Base-by-base conservation (phyloP, 1,140 invertebrate species). In the Trichomalopsis sarcophagae region DNA sequence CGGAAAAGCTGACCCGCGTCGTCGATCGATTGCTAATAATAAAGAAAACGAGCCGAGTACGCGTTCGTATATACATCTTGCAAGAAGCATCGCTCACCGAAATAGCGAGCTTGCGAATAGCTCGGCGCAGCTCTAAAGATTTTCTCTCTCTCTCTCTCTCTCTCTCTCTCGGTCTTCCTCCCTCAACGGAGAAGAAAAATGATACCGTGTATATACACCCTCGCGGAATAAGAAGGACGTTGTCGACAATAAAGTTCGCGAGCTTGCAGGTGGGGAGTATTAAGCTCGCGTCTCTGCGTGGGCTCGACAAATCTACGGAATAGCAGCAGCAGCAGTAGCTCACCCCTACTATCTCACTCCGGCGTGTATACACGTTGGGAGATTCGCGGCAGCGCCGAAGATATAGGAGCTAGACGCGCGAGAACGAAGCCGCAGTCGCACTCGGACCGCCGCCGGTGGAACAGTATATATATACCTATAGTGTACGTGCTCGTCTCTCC, bases 361-460 rank as follows among this genome's bases (percentile, higher is more conserved):
- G 11, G 1, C 5, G 14, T 50, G 47, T 50, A 50, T 50, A 74
- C 23, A 74, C 13, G 2, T 21, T 0, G 10, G 71, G 69, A 71
- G 69, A 71, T 33, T 2, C 73, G 36, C 30, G 73, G 17, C 36
- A 33, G 69, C 50, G 73, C 13, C 69, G 21, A 62, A 62, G 55
- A 62, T 62, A 62, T 62, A 62, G 55, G 17, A 6, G 5, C 55
- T 62, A 62, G 55, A 62, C 55, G 55, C 73, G 30, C 73, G 73
- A 40, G 73, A 21, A 36, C 30, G 30, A 36, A 2, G 33, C 73
- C 17, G 30, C 81, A 83, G 81, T 83, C 73, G 81, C 73, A 83
- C n/a, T 68, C 74, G 50, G 21, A 71, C 62, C 81, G 62, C 74
- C 27, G 68, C 74, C 27, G 68, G 30, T 47, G 21, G 27, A 17